Conservation (phyloP, 1,140 invertebrate genomes). For the Rhopalosiphum maidis region DNA sequence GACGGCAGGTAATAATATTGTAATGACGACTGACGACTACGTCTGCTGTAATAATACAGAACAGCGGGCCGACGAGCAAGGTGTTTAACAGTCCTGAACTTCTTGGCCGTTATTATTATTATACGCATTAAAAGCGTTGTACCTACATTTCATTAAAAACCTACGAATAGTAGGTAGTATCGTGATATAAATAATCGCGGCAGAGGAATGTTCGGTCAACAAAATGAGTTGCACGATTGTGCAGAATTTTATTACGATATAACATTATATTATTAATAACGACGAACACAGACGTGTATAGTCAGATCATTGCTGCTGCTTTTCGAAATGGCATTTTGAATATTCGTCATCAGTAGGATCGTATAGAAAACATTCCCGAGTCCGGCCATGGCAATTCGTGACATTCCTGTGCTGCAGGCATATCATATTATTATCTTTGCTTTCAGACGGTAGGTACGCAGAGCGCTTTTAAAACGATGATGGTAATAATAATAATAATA, state of each 20-base stretch:
- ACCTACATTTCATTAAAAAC: constrained; percentile 19
- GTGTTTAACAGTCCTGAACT: constrained; percentile 5
- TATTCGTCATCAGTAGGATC: not conserved
- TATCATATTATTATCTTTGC: constrained; percentile 1
- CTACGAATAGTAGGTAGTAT: not conserved
- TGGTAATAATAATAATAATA: not conserved
- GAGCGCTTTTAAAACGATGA: not conserved
- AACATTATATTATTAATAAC: constrained; percentile 5
- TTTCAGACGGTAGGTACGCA: not conserved
- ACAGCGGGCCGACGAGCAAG: not conserved
- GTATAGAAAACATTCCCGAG: not conserved
- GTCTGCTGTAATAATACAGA: not conserved
- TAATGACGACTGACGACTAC: not conserved
- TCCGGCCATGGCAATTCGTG: not conserved
- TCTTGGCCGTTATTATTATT: not conserved
- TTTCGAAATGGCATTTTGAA: constrained; percentile 17
- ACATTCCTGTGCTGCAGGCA: not conserved
- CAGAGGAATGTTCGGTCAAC: not conserved
- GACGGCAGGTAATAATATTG: not conserved
- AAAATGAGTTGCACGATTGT: not conserved
- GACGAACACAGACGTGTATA: not conserved
- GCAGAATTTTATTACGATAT: not conserved
- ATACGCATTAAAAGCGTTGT: not conserved
- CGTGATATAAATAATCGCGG: not conserved
- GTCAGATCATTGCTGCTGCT: not conserved